Evolutionary conservation across 1,140 invertebrate genomes (phyloP), one percentile per base, ranked within the genome.

Genomic region (Popillia japonica): DNA sequence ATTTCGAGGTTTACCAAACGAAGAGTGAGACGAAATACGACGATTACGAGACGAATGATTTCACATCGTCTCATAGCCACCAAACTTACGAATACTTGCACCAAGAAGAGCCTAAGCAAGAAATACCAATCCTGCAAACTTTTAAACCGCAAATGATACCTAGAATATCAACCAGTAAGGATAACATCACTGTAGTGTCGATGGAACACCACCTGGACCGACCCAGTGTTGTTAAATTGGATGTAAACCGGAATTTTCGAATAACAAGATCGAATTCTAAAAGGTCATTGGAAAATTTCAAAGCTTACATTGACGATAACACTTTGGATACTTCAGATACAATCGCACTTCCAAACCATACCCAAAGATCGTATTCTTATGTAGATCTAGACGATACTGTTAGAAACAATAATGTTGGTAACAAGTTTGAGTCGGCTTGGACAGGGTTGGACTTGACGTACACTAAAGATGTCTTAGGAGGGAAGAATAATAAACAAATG

Each of bases 1-100:
- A 92, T 82, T 92, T 92, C 80, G 91, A 92, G 79, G 92, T 90
- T 83, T 92, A 89, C 79, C 89, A 90, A 48, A 80, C 83, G 85
- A 80, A 85, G 20, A 75, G 11, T n/a, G 40, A 23, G 8, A 9
- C 72, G 7, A 40, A 17, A 10, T 40, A 34, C n/a, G 27, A 27
- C 6, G 4, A 27, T 14, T 22, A 72, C 72, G 72, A 74, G 40
- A n/a, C n/a, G n/a, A n/a, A n/a, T n/a, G n/a, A n/a, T n/a, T n/a
- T n/a, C n/a, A n/a, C n/a, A n/a, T n/a, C n/a, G n/a, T n/a, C n/a
- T n/a, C n/a, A n/a, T n/a, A n/a, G n/a, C n/a, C n/a, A n/a, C n/a
- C n/a, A n/a, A n/a, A n/a, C 72, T 0, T 74, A 40, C 27, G 20
- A 74, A 40, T 74, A 74, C 72, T 44, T 78, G 20, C 75, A 77